Base-by-base conservation (phyloP, 2,888 invertebrate species). In the Odontocolon sp. region DNA sequence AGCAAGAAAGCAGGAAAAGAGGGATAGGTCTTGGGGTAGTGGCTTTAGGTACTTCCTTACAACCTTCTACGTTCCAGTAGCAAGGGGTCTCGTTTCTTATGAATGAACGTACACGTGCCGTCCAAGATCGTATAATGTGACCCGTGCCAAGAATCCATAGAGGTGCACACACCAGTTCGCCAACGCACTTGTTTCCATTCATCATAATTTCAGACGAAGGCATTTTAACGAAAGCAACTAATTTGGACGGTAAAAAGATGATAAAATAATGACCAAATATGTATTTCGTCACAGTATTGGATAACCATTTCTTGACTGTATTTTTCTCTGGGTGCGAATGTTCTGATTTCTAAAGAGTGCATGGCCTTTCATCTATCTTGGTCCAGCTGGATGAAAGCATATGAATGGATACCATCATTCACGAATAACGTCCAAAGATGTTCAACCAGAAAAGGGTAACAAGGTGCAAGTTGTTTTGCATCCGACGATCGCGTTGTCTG, bases 61-160 rank as follows among this genome's bases (percentile, higher is more conserved):
- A 54, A 67, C 52, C 52, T 67, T 61, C 26, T 26, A 26, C 45
- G 23, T 21, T 36, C 52, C 33, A n/a, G 31, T 40, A 14, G 42
- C 50, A 47, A 47, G 59, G 52, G 59, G 54, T 45, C 40, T 16
- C 31, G 45, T 26, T 52, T 50, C 57, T 31, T 67, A 81, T 85
- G 87, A 87, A 87, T 87, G 87, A 83, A 82, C 73, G 79, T 66
- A 33, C 31, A 76, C 66, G 74, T 52, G 56, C n/a, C n/a, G n/a
- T 56, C 42, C 71, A 82, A 86, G 82, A 85, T 71, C 67, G 74
- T 83, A 87, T 87, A 88, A 88, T 84, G 73, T 74, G 86, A 88
- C 83, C 86, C 84, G 81, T 80, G 85, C 50, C 72, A 84, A 86
- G 88, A 88, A 88, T 85, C 88, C 89, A 66, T 88, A 88, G 80